Evolutionary conservation across 2,797 vertebrate species (phyloP).

Genomic region (Acipenser oxyrinchus): DNA sequence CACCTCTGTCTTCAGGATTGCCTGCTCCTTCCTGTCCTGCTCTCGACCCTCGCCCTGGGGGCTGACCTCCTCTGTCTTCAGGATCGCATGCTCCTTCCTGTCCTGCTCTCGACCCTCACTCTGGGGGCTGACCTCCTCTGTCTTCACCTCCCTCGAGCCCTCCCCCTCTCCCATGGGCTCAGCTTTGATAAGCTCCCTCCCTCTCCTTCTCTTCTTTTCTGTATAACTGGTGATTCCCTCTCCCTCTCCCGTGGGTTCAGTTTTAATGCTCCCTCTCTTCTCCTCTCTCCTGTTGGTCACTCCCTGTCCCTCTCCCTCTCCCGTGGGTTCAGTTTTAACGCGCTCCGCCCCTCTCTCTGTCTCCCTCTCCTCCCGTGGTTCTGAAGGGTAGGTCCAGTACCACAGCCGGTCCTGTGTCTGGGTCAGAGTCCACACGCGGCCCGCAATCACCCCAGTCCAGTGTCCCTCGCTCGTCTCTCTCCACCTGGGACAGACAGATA

Average conservation of each 20-base stretch:
- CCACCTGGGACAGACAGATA: slow-evolving; percentile 61
- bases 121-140: no score
- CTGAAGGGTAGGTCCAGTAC: slow-evolving; percentile 77
- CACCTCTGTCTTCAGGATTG: no score
- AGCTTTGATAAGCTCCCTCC: slow-evolving; percentile 12
- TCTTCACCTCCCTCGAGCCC: slow-evolving; percentile 27
- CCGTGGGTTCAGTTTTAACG: background rate
- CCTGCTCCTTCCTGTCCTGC: no score
- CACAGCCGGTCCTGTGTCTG: slow-evolving; percentile 79
- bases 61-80: no score
- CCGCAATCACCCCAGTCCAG: slow-evolving; percentile 84
- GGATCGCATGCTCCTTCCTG: no score
- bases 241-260: slow-evolving; percentile 19
- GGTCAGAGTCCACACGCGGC: slow-evolving; percentile 80
- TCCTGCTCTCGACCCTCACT: no score
- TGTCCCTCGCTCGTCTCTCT: slow-evolving; percentile 69
- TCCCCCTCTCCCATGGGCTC: slow-evolving; percentile 18
- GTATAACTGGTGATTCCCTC: background rate
- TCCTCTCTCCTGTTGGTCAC: background rate
- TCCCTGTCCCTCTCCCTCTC: background rate
- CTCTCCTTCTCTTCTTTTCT: background rate
- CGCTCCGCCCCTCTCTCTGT: slow-evolving; percentile 22
- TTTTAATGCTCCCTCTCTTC: slow-evolving; percentile 20
- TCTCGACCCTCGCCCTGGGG: no score
- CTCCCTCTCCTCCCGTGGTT: slow-evolving; percentile 10